Base-by-base conservation (phyloP, 2,797 vertebrate genomes). In the Danio choprae region DNA sequence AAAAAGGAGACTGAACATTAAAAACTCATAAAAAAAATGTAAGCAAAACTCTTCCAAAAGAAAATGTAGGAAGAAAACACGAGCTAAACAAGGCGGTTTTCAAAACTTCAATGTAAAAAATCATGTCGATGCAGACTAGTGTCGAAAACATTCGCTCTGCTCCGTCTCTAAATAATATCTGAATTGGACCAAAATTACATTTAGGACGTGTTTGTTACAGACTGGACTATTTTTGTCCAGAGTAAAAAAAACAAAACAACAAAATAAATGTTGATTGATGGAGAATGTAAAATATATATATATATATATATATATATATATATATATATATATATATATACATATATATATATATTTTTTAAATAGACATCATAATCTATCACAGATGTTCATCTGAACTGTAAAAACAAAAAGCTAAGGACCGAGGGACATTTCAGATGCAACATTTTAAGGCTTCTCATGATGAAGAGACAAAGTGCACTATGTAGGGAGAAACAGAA, bases 401-500 rank as follows among this genome's bases (percentile, higher is more conserved):
- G 36, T 43, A 71, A 79, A 63, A 63, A 51, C 16, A 50, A 50
- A n/a, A 48, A n/a, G 16, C 12, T 3, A 10, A 48, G 7, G 48
- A 74, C 20, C 29, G 9, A 41, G 13, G 58, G 43, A 55, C 90
- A 89, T 90, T 91, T 89, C 77, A 88, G 88, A 90, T 87, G 89
- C 84, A 87, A 89, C 89, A 85, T 81, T 73, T 93, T 94, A 94
- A 95, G 93, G 93, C 93, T 86, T 91, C 89, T 91, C 85, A 89
- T 91, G 89, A 93, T 91, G 90, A 91, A 90, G 90, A 88, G 91
- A 89, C 88, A 93, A 94, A 94, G 93, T 94, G 92, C 92, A 91
- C 90, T 87, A 90, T 79, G 55, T 83, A 80, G 62, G 77, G 71
- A 79, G 59, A 58, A 81, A 76, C 68, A 11, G 18, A 62, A 76